Evolutionary conservation across 2,797 vertebrate species (phyloP).

Genomic region (Pseudomugil tenellus): DNA sequence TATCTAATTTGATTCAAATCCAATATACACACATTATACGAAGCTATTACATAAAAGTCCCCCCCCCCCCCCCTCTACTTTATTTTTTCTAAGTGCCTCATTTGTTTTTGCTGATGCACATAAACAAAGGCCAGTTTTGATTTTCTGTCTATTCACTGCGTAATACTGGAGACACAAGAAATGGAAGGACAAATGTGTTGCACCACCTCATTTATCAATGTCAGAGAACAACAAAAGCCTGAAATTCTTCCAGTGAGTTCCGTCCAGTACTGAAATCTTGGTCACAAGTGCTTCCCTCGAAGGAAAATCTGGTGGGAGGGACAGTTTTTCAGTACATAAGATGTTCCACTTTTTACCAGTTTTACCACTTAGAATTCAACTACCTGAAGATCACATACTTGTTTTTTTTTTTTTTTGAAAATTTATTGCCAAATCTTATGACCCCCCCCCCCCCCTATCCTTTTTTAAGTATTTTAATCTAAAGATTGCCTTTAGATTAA

Average conservation of each 20-base stretch:
- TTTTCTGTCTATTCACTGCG: slow-evolving; percentile 21
- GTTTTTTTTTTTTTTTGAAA: no score
- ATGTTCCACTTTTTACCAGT: background rate
- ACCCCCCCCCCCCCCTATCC: background rate
- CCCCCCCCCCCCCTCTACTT: background rate
- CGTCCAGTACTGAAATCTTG: slow-evolving; percentile 10
- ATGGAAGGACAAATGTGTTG: slow-evolving; percentile 18
- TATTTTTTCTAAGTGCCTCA: background rate
- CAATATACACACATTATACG: no score
- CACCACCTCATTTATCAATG: slow-evolving; percentile 28
- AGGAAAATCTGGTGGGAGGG: background rate
- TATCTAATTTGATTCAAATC: no score
- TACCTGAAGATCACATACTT: background rate
- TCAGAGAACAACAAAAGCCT: slow-evolving; percentile 7
- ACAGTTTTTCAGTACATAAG: background rate
- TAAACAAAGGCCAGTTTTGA: slow-evolving; percentile 9
- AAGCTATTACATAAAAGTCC: background rate
- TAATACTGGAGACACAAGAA: slow-evolving; percentile 1
- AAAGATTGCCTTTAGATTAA: no score
- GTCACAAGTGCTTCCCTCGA: background rate
- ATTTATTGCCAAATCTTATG: background rate
- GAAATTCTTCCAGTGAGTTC: background rate
- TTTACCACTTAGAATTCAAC: background rate
- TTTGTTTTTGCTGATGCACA: background rate
- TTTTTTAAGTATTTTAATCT: background rate